These are phyloP conservation scores for Antedon bifida DNA, from an alignment of 35 echinoderm and acorn worm species.

Conservation along the genomic window DNA sequence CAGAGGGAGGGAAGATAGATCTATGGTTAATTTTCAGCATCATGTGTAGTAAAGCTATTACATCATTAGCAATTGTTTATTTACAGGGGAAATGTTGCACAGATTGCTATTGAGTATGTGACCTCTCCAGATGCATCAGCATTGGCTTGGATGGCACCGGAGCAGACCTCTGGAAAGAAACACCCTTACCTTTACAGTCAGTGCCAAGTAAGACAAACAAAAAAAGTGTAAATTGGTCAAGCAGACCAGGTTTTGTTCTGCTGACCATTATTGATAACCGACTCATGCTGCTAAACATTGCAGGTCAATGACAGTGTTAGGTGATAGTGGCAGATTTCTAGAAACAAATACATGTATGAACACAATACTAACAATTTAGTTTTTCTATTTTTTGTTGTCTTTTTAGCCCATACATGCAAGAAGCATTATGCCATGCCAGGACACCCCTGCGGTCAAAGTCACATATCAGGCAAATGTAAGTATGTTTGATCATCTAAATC, in stretches of 20 bases:
- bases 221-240: not conserved
- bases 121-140: constrained; percentile 68
- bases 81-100: constrained; percentile 14
- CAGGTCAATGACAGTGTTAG: not conserved
- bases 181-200: constrained; percentile 90
- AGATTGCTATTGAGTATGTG: constrained; percentile 36
- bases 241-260: not conserved
- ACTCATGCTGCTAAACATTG: not conserved
- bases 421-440: constrained; percentile 87
- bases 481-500: not conserved
- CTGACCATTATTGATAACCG: not conserved
- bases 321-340: too few relatives aligned
- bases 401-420: constrained; percentile 81
- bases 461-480: constrained; percentile 87
- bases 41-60: too few relatives aligned
- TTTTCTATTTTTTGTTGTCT: not conserved
- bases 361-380: too few relatives aligned
- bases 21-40: too few relatives aligned
- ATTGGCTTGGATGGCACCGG: constrained; percentile 61
- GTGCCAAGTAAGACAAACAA: constrained; percentile 50
- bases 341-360: too few relatives aligned
- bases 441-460: constrained; percentile 62
- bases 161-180: constrained; percentile 77
- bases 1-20: too few relatives aligned
- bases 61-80: not conserved